phyloP scores from a whole-genome alignment of 92 coral and sea anemone genomes.

The Porites divaricata region DNA sequence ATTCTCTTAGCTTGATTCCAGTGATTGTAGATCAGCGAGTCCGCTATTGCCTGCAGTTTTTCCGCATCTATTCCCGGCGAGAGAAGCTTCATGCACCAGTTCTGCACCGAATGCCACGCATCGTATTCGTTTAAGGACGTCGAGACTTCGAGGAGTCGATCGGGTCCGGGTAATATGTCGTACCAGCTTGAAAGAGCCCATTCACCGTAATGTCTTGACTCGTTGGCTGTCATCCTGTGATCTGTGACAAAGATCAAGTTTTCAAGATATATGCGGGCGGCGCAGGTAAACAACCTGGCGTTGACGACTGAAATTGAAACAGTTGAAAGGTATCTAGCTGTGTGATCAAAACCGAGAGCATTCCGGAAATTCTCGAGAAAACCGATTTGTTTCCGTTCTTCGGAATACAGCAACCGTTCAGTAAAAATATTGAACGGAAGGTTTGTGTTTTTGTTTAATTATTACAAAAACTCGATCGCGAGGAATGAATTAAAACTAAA shows the following conservation, averaged over 20 bases:
- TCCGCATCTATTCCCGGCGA: slow-evolving; percentile 71
- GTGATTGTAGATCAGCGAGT: slow-evolving; percentile 71
- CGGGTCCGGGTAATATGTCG: slow-evolving; percentile 84
- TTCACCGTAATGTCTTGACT: slow-evolving; percentile 71
- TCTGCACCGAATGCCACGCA: slow-evolving; percentile 61
- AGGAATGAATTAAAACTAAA: too few species aligned
- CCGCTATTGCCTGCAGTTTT: slow-evolving; percentile 72
- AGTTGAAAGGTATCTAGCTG: not conserved
- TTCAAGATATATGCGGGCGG: not conserved
- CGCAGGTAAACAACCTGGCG: too few species aligned
- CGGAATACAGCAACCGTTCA: not conserved
- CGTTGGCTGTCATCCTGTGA: slow-evolving; percentile 22
- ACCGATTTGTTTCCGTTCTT: not conserved
- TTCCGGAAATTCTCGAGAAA: slow-evolving; percentile 20
- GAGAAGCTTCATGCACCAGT: slow-evolving; percentile 75
- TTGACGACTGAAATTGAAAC: too few species aligned
- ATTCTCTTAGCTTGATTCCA: slow-evolving; percentile 85
- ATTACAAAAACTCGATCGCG: too few species aligned
- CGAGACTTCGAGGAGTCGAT: slow-evolving; percentile 84
- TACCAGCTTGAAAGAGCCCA: slow-evolving; percentile 94
- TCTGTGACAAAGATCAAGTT: not conserved
- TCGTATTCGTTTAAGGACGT: slow-evolving; percentile 74
- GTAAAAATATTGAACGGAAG: too few species aligned
- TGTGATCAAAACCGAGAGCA: not conserved
- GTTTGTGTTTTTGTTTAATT: too few species aligned